Percentiles rank a stretch among this genome's conserved stretches.
Evolutionary conservation across 2,797 vertebrate species (phyloP).

Genomic region (Lutjanus campechanus): DNA sequence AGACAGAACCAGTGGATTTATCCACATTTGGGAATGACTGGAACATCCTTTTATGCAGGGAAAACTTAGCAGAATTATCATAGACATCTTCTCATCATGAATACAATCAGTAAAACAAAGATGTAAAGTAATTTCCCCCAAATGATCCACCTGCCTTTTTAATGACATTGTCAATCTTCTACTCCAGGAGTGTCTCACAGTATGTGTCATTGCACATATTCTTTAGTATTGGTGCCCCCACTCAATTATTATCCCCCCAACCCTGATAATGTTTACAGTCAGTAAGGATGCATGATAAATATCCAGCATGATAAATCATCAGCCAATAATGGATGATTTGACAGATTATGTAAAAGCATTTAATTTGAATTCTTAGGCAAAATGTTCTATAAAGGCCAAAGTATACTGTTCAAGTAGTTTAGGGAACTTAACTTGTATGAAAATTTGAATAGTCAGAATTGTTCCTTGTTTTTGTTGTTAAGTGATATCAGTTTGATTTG

Average conservation of each 20-base stretch:
- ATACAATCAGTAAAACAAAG: not conserved
- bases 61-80: not conserved
- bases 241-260: not conserved
- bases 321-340: no score
- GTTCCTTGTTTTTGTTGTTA: no score
- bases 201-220: not conserved
- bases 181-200: not conserved
- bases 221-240: not conserved
- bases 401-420: no score
- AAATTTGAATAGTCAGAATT: no score
- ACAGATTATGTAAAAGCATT: no score
- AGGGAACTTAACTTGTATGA: no score
- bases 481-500: no score
- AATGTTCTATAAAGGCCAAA: no score
- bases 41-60: not conserved
- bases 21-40: slow-evolving; percentile 10
- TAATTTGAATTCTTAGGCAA: no score
- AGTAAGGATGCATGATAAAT: not conserved
- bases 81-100: not conserved
- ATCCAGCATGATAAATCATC: no score
- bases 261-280: not conserved
- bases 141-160: not conserved
- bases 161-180: not conserved
- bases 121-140: not conserved
- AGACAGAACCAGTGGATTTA: not conserved